These are phyloP conservation scores for Ridgeia piscesae DNA, from an alignment of 1,140 invertebrate genomes.

Conservation along the genomic window DNA sequence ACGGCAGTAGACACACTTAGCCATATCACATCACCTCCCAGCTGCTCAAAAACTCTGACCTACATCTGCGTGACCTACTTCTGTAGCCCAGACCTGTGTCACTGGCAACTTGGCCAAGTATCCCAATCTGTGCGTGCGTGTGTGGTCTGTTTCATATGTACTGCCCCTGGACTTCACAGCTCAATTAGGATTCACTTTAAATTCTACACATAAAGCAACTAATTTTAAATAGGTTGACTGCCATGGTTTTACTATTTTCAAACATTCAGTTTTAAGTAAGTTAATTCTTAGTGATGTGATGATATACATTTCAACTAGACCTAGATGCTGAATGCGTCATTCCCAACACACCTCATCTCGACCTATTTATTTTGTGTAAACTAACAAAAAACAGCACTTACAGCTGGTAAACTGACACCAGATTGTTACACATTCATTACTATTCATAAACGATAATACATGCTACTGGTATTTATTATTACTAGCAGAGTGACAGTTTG, in stretches of 20 bases:
- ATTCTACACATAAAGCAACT: not conserved
- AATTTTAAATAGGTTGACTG: not conserved
- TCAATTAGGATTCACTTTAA: not conserved
- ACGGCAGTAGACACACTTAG: not conserved
- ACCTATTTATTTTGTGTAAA: not conserved
- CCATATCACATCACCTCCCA: not conserved
- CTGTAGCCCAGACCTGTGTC: not conserved
- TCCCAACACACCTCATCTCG: not conserved
- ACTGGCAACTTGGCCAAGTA: not conserved
- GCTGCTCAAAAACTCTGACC: not conserved
- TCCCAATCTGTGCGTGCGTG: not conserved
- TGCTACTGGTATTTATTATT: not conserved
- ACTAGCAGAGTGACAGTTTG: not conserved
- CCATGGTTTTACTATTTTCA: too few species aligned
- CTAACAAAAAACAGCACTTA: not conserved
- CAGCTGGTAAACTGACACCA: not conserved
- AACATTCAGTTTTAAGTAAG: not conserved
- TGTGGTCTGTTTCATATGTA: not conserved
- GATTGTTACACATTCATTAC: not conserved
- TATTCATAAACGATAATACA: not conserved
- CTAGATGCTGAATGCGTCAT: not conserved
- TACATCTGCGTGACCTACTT: not conserved
- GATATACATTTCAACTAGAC: not conserved
- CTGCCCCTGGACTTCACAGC: not conserved
- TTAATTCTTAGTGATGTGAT: not conserved